These are phyloP conservation scores for Heliothis virescens DNA, from an alignment of 1,140 invertebrate species.

Conservation along the genomic window DNA sequence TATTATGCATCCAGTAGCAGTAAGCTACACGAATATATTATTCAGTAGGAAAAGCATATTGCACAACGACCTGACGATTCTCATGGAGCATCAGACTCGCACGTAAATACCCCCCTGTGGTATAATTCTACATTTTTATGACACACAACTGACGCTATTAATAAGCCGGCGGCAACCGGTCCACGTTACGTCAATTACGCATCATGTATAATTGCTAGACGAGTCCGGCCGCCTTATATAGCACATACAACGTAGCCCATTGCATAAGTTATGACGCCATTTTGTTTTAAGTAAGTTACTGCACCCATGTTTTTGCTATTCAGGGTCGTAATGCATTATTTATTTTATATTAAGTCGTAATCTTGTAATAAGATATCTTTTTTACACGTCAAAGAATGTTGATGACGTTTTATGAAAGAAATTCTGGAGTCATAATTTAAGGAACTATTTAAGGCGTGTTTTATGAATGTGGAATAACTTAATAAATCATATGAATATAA, in stretches of 20 bases:
- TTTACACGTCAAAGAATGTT: no score
- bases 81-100: background rate
- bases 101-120: slow-evolving; percentile 8
- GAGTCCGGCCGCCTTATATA: slow-evolving; percentile 28
- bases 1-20: no score
- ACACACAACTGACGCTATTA: slow-evolving; percentile 47
- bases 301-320: slow-evolving; percentile 15
- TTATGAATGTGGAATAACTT: background rate
- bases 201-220: slow-evolving; percentile 60
- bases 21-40: background rate
- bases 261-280: slow-evolving; percentile 33
- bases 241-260: background rate
- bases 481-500: background rate
- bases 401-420: no score
- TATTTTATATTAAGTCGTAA: slow-evolving; percentile 18
- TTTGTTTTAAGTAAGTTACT: slow-evolving; percentile 7
- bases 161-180: slow-evolving; percentile 61
- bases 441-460: background rate
- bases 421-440: no score
- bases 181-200: slow-evolving; percentile 73
- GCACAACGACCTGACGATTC: background rate
- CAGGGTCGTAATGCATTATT: slow-evolving; percentile 4
- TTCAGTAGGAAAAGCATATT: background rate
- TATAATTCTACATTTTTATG: slow-evolving; percentile 43
- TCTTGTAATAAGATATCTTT: slow-evolving; percentile 7